Conservation (phyloP, 2,888 invertebrate genomes). For the Pocota personata region DNA sequence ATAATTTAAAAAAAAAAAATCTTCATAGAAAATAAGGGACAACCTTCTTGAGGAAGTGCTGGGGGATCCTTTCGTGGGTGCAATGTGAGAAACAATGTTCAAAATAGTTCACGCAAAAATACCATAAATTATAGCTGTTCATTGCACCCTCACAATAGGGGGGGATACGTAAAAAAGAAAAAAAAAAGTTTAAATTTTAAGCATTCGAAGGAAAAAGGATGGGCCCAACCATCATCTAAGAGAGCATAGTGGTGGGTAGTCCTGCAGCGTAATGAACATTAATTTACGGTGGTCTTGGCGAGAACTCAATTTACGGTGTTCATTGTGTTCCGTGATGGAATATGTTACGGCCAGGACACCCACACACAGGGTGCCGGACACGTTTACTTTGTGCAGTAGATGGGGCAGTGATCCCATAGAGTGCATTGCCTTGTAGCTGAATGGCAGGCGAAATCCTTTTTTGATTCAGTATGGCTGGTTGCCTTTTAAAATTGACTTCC, state of each 20-base stretch:
- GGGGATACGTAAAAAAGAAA: not conserved
- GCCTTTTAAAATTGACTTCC: conserved; percentile 73
- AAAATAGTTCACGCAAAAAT: conserved; percentile 15
- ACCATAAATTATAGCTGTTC: conserved; percentile 16
- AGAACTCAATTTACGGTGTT: conserved; percentile 70
- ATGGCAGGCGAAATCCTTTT: conserved; percentile 64
- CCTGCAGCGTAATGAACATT: conserved; percentile 71
- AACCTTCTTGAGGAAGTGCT: not conserved
- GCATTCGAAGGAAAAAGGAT: conserved; percentile 45
- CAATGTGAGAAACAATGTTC: not conserved
- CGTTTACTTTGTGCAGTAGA: not conserved
- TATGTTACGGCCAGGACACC: conserved; percentile 56
- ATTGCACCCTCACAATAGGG: not conserved
- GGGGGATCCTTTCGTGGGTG: not conserved
- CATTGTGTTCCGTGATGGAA: conserved; percentile 69
- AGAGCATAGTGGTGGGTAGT: conserved; percentile 12
- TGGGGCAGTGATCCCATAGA: conserved; percentile 26
- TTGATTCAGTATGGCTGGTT: conserved; percentile 71
- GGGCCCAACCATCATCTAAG: conserved; percentile 27
- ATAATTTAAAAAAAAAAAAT: not conserved
- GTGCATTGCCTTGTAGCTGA: conserved; percentile 51
- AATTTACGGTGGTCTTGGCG: conserved; percentile 71
- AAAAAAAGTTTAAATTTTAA: conserved; percentile 58
- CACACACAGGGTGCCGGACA: conserved; percentile 16
- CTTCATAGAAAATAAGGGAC: not conserved